A percentile compares a stretch with the other conserved stretches of the same genome.
These are phyloP conservation scores for Xestobium rufovillosum DNA, from an alignment of 2,888 invertebrate genomes.

Conservation along the genomic window DNA sequence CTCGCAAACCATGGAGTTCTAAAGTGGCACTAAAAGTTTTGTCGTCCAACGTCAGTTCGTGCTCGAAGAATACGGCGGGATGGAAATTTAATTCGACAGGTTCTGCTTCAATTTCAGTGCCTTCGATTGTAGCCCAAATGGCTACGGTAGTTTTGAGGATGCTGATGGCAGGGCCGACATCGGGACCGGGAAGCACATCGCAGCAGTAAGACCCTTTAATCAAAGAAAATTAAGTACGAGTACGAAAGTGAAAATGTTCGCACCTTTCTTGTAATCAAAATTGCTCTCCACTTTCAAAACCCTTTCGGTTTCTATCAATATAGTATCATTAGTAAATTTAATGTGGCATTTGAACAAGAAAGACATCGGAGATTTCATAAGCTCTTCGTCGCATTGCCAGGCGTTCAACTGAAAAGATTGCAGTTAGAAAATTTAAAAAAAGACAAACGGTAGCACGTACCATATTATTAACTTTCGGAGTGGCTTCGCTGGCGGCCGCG, in stretches of 20 bases:
- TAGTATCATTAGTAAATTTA: constrained; percentile 33
- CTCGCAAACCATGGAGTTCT: constrained; percentile 46
- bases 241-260: constrained; percentile 7
- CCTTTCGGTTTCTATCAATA: constrained; percentile 28
- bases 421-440: constrained; percentile 1
- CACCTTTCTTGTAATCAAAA: constrained; percentile 38
- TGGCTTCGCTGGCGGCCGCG: constrained; percentile 28
- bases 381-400: constrained; percentile 33
- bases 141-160: constrained; percentile 34
- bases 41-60: constrained; percentile 27
- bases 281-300: constrained; percentile 37
- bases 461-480: no score
- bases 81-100: constrained; percentile 35
- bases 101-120: constrained; percentile 29
- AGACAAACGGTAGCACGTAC: no score
- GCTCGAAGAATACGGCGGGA: constrained; percentile 35
- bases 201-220: constrained; percentile 39
- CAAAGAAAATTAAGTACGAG: constrained; percentile 13
- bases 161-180: constrained; percentile 30
- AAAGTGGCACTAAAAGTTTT: constrained; percentile 19
- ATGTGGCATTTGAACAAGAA: constrained; percentile 39
- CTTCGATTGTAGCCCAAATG: constrained; percentile 33
- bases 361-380: constrained; percentile 27
- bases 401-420: constrained; percentile 34
- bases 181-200: constrained; percentile 31